Percentiles rank a stretch among this genome's conserved stretches.
Conservation (phyloP, 2,888 invertebrate genomes). For the Melieria crassipennis region DNA sequence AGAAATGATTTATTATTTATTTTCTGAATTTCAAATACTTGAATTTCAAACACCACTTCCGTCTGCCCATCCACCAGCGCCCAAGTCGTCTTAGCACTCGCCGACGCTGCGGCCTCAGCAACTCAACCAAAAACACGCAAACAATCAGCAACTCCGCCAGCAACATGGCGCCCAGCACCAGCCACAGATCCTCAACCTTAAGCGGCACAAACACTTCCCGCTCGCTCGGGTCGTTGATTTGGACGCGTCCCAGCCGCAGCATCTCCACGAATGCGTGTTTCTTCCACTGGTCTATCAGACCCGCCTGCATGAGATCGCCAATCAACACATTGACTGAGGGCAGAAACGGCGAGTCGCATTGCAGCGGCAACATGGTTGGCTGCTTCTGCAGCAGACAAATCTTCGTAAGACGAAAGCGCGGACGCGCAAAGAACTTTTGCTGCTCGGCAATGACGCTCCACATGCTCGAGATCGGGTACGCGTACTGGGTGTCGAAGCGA, state of each 20-base stretch:
- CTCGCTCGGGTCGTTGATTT: not conserved
- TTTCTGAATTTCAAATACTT: no score
- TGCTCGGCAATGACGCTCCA: slow-evolving; percentile 9
- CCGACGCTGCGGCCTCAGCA: no score
- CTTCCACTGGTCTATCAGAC: slow-evolving; percentile 5
- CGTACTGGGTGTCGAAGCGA: slow-evolving; percentile 2
- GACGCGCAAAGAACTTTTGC: slow-evolving; percentile 17
- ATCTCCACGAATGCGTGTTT: slow-evolving; percentile 2
- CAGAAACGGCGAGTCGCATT: not conserved
- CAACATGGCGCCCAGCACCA: not conserved
- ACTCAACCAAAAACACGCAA: no score
- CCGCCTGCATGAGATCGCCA: not conserved
- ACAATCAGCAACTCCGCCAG: no score
- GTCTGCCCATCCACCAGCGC: no score
- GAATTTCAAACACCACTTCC: no score
- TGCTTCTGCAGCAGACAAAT: not conserved
- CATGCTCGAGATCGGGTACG: not conserved
- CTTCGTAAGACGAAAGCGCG: slow-evolving; percentile 13
- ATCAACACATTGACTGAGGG: not conserved
- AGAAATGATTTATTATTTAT: no score
- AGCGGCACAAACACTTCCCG: not conserved
- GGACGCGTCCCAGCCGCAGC: not conserved
- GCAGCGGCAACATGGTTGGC: not conserved
- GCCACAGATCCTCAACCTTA: not conserved
- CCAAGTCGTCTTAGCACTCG: no score